Evolutionary conservation across 2,797 vertebrate species (phyloP), one percentile per base, ranked within the genome.

Genomic region (Stomatorhinus walkeri): DNA sequence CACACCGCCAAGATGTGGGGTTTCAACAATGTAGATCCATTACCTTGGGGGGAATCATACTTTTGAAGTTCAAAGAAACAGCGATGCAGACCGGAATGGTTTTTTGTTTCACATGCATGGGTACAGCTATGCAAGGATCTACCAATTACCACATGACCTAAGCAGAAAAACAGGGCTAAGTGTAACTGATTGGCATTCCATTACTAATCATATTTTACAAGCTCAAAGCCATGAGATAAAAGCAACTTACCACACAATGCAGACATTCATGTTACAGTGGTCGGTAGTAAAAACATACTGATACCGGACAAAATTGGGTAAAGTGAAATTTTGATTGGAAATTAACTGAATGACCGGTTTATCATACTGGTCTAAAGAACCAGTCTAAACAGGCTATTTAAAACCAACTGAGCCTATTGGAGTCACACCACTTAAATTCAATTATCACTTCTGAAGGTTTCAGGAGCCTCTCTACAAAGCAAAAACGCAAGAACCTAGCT

Each of bases 141-240:
- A 76, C 68, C 68, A 76, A 76, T 76, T 76, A 76, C 32, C 68
- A 76, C 68, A 40, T 76, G 14, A 76, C 14, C 68, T 19, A 76
- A 76, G 32, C 32, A 76, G 68, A 76, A 76, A 76, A 76, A 76
- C 68, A 19, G 5, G 28, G 68, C 68, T 46, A 81, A 46, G 76
- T 81, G 76, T 19, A 43, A 81, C 76, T 22, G 72, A 79, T 40
- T 40, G 40, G 76, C 40, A 81, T 43, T 81, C 19, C 76, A 81
- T 81, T 46, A 22, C 76, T 81, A 81, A 46, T 79, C 72, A 79
- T 79, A 79, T 46, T 81, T 81, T 10, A 81, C 76, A 81, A 43
- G 40, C 76, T 81, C 36, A 81, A 81, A 81, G 40, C 5, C 68
- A 46, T 81, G 32, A 81, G 40, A 81, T 81, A 81, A 81, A 43